phyloP scores from a whole-genome alignment of 1,140 invertebrate species.

The Panonychus citri region DNA sequence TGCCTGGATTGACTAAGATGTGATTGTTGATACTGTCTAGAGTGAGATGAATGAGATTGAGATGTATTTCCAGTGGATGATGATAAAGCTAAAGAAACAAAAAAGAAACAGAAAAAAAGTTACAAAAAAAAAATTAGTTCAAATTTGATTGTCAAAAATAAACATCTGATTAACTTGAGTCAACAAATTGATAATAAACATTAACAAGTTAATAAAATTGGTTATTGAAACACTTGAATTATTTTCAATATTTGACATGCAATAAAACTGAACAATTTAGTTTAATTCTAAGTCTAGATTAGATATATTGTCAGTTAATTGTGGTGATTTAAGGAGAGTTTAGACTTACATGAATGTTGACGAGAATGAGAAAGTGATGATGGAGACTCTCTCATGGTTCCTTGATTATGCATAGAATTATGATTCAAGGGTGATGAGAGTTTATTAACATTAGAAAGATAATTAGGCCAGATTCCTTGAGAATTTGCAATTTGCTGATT shows the following conservation, averaged over 20 bases:
- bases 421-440: neutral
- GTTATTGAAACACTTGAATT: too few species aligned
- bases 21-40: slow-evolving; percentile 17
- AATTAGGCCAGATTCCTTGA: neutral
- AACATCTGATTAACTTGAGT: too few species aligned
- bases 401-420: neutral
- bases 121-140: neutral
- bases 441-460: neutral
- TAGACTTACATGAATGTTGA: too few species aligned
- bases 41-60: neutral
- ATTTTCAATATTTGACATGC: too few species aligned
- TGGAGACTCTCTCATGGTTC: neutral
- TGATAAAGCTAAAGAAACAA: neutral
- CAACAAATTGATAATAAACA: too few species aligned
- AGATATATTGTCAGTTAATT: too few species aligned
- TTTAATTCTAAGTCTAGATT: too few species aligned
- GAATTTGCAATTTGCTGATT: neutral
- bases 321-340: too few species aligned
- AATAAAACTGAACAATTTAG: too few species aligned
- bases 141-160: too few species aligned
- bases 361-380: neutral
- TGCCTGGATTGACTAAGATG: neutral
- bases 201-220: too few species aligned
- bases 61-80: neutral
- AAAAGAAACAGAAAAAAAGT: neutral